Evolutionary conservation across 2,888 invertebrate species (phyloP), one percentile per base, ranked within the genome.

Genomic region (Apamea monoglypha): DNA sequence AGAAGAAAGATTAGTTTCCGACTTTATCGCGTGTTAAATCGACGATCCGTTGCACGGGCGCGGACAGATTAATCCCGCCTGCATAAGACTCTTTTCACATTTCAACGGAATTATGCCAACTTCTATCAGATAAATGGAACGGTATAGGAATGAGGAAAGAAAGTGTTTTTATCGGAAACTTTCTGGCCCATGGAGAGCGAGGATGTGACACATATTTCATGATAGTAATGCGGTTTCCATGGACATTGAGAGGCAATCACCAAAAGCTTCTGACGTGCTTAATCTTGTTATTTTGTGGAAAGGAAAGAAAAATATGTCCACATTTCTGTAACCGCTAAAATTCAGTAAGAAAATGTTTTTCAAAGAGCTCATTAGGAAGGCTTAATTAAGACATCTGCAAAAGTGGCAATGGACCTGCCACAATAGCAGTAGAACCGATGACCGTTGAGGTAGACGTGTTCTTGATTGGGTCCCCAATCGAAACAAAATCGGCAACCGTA

Each of bases 11-110:
- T 91, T 91, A 90, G 87, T 90, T 89, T 89, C 88, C 86, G 90
- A 91, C 91, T 93, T 94, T 93, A 94, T 95, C 93, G 92, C 89
- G 91, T 92, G 93, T 91, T 91, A 93, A 95, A 94, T 94, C 93
- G 91, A 82, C 91, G 91, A 92, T 93, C 91, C 91, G 87, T 92
- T 92, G 93, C 95, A 93, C 91, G 92, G 85, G 90, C 90, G 89
- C 90, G 88, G 92, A 93, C 91, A 91, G 91, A 94, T 94, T 95
- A 95, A 95, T 94, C 91, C 91, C 80, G 86, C 91, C 93, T 92
- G 92, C 92, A 91, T 92, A 90, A 89, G 82, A 88, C 86, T 90
- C 92, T 92, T 90, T 91, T 91, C 88, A 86, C 90, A 88, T 90
- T 88, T 85, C 85, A 86, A 87, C 86, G 75, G 85, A 88, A 89